Evolutionary conservation across 2,888 invertebrate genomes (phyloP), one percentile per base, ranked within the genome.

Genomic region (Polydrusus pterygomalis): DNA sequence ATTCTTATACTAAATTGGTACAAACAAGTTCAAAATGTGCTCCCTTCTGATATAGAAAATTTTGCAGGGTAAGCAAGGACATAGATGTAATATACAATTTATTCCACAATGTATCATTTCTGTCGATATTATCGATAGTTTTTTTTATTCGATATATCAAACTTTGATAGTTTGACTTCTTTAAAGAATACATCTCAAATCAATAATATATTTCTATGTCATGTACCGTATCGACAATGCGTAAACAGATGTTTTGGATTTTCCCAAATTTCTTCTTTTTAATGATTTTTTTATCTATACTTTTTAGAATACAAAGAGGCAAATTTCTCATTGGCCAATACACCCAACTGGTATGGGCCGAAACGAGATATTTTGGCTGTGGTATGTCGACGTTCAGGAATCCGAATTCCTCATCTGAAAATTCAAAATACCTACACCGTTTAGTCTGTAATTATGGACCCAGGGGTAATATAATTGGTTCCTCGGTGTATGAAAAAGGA

Each of bases 371-470:
- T 63, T 75, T 82, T 10, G 82, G 82, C n/a, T 82, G 82, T 58
- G 82, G 81, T 13, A 74, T 80, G 47, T 65, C 80, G 8, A 71
- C 77, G 17, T 82, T 80, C 54, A 77, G 69, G 49, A 79, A 80
- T 45, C 18, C 20, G 20, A 74, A 67, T 20, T 43, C 17, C n/a
- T 38, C 54, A 30, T 62, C 40, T 9, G 43, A 63, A 20, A 18
- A 58, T 13, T 1, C 43, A n/a, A 20, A 70, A 49, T 82, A 78
- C 63, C 69, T 80, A 25, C 79, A 82, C 70, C 76, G 80, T 34
- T 74, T 82, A 20, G 80, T 82, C 1, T 82, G 82, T 67, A 82
- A 82, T 63, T 82, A 82, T 62, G 82, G 80, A 38, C 82, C 82
- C 34, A 78, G 78, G 15, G 82, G 82, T 40, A 82, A 82, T 65